Base-by-base conservation (phyloP, 2,888 invertebrate species). In the Thymelicus acteon region DNA sequence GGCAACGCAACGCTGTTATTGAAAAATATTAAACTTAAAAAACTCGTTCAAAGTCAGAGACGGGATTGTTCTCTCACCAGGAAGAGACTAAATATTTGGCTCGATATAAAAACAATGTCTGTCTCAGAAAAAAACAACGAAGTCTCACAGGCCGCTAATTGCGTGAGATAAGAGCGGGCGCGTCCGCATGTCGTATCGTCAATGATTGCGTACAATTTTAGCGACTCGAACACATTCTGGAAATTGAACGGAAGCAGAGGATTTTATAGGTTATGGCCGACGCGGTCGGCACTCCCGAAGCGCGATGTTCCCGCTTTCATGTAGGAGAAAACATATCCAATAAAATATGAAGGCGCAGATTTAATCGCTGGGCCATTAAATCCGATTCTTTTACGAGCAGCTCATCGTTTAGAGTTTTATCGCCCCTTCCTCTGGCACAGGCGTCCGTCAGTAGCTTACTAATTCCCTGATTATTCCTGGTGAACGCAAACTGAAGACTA, bases 331-430 rank as follows among this genome's bases (percentile, higher is more conserved):
- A 75, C 68, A 71, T 72, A 73, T 74, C 68, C 72, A 74, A 75
- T 66, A 72, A 72, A 67, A 72, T 66, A 72, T 82, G 78, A 82
- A 77, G 77, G 77, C 78, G 79, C 76, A 78, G 75, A 77, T 78
- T 81, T 85, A 82, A 87, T 86, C 83, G 79, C 79, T 77, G 76
- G 76, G 79, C 80, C 61, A 76, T 83, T 81, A 83, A 82, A 78
- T 58, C 75, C 77, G 75, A 78, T 78, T 77, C 73, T 78, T 84
- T 84, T 81, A 84, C 79, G 80, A 79, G 71, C 73, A 73, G 73
- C 76, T 74, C 79, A 72, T 75, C 74, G 74, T 75, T 77, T 75
- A 68, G 66, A 72, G 69, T 77, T 79, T 80, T 77, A 77, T 76
- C 73, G 75, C 72, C 13, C 52, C 70, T 49, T 49, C 58, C 60